A percentile compares a stretch with the other conserved stretches of the same genome.
These are phyloP conservation scores for Procapra przewalskii DNA, from an alignment of 2,113 vertebrate genomes.

Conservation along the genomic window DNA sequence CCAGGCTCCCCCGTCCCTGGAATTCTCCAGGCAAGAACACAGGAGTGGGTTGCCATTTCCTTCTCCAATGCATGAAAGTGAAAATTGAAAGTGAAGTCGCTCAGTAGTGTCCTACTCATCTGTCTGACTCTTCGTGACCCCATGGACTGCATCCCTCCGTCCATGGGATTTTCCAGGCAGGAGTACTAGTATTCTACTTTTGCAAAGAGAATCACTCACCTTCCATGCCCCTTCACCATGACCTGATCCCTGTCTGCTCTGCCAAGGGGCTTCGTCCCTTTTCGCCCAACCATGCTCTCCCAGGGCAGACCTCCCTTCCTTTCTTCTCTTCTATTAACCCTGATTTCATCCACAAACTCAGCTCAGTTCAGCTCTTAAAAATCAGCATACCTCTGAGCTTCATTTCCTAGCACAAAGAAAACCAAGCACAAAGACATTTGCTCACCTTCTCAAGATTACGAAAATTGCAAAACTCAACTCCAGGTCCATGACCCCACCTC, in stretches of 20 bases:
- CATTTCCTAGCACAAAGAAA: not conserved
- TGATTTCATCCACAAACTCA: not conserved
- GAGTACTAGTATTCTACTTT: not conserved
- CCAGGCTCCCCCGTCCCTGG: too few relatives aligned
- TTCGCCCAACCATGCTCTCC: rapidly evolving
- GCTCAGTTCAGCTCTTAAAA: not conserved
- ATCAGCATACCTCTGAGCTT: rapidly evolving
- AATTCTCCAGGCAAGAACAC: too few relatives aligned
- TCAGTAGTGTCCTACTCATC: too few relatives aligned
- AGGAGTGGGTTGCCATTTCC: too few relatives aligned
- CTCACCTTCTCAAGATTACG: not conserved
- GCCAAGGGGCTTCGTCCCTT: not conserved
- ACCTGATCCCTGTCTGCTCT: not conserved
- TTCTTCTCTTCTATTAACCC: not conserved
- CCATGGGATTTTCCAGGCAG: too few relatives aligned
- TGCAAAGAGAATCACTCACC: not conserved
- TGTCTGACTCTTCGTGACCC: too few relatives aligned
- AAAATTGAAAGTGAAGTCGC: too few relatives aligned
- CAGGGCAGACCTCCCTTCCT: not conserved
- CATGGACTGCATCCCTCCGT: too few relatives aligned
- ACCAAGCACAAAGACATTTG: not conserved
- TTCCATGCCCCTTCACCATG: not conserved
- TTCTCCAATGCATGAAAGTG: too few relatives aligned
- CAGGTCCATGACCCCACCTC: not conserved
- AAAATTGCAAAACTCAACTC: not conserved